Conservation (phyloP, 2,888 invertebrate species). For the Campaea margaritaria region DNA sequence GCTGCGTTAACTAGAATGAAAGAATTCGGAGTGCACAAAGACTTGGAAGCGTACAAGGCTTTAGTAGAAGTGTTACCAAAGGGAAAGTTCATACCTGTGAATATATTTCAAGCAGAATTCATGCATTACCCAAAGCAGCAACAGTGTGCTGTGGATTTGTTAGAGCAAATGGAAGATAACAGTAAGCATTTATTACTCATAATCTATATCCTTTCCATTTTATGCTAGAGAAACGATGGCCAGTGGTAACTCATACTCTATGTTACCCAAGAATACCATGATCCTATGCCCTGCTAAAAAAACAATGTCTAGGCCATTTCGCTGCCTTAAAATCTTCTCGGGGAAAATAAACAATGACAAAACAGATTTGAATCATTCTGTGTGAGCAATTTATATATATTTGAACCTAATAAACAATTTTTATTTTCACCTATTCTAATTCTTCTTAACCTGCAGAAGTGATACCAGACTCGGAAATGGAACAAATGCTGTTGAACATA, state of each 20-base stretch:
- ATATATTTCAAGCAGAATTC: constrained; percentile 94
- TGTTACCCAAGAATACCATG: too few species aligned
- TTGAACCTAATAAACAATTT: too few species aligned
- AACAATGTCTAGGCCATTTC: too few species aligned
- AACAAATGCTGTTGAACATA: constrained; percentile 91
- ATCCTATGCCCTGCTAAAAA: too few species aligned
- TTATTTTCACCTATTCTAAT: background rate
- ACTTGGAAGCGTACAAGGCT: constrained; percentile 93
- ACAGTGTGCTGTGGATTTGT: constrained; percentile 94
- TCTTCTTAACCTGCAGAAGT: constrained; percentile 86
- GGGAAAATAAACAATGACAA: too few species aligned
- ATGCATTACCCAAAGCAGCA: constrained; percentile 98
- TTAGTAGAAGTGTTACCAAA: constrained; percentile 95
- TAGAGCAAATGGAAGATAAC: constrained; percentile 98
- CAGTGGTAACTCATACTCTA: too few species aligned
- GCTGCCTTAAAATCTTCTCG: too few species aligned
- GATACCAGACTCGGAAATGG: constrained; percentile 95
- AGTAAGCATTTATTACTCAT: constrained; percentile 86
- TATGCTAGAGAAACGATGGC: too few species aligned
- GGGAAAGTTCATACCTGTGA: constrained; percentile 93
- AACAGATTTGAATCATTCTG: too few species aligned
- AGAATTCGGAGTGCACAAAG: constrained; percentile 94
- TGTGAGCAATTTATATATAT: too few species aligned
- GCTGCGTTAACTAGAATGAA: constrained; percentile 95
- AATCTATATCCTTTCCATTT: background rate